These are phyloP conservation scores for Helicoverpa zea DNA, from an alignment of 1,140 invertebrate genomes.

Conservation along the genomic window DNA sequence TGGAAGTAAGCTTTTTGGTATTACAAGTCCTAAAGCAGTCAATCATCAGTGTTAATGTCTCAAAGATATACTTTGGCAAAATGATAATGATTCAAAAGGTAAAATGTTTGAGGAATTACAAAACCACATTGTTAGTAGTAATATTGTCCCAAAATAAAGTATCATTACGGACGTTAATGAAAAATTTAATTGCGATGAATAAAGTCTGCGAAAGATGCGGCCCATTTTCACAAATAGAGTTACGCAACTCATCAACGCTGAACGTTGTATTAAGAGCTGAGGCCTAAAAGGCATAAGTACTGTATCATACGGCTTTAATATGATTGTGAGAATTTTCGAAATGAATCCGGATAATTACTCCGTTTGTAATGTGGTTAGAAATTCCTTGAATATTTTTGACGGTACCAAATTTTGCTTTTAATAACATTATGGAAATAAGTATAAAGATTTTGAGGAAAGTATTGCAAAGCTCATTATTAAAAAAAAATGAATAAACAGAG, in stretches of 20 bases:
- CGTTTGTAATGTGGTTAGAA: not conserved
- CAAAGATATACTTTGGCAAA: too few relatives aligned
- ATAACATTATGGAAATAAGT: not conserved
- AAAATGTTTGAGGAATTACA: not conserved
- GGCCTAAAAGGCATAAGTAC: slow-evolving; percentile 32
- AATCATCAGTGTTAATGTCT: too few relatives aligned
- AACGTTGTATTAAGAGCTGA: slow-evolving; percentile 33
- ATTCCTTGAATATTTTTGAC: not conserved
- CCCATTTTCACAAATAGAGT: slow-evolving; percentile 44
- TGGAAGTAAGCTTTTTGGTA: too few relatives aligned
- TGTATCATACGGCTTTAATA: slow-evolving; percentile 33
- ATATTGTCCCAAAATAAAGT: slow-evolving; percentile 21
- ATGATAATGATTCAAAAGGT: not conserved
- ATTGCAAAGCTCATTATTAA: too few relatives aligned
- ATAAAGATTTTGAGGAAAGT: too few relatives aligned
- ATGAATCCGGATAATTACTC: slow-evolving; percentile 4
- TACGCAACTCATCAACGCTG: slow-evolving; percentile 37
- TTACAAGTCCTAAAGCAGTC: too few relatives aligned
- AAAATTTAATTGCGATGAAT: slow-evolving; percentile 40
- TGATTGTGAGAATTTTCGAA: slow-evolving; percentile 7
- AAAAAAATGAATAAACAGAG: too few relatives aligned
- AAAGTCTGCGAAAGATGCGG: slow-evolving; percentile 33
- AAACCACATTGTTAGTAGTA: not conserved
- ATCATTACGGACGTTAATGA: slow-evolving; percentile 30
- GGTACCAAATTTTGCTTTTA: not conserved